Base-by-base conservation (phyloP, 2,888 invertebrate species). In the Matsumyia berberina region DNA sequence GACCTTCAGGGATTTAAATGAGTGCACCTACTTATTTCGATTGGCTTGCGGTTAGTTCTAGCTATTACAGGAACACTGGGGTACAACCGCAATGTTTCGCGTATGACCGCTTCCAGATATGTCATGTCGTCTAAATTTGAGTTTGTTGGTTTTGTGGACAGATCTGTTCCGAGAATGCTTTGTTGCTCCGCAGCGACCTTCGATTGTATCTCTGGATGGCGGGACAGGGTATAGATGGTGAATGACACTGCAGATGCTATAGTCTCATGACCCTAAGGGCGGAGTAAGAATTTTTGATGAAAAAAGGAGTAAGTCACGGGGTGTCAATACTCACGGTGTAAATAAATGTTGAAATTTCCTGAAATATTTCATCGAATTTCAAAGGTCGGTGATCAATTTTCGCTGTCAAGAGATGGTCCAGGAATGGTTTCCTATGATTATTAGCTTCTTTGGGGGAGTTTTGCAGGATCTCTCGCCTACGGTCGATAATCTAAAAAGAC, bases 231-330 rank as follows among this genome's bases (percentile, higher is more conserved):
- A 86, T 92, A 93, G 0, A 94, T 89, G 0, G 92, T 89, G 88
- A 93, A 94, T 3, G 92, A 91, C 35, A 94, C 91, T 0, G 93
- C 93, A 0, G 94, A 93, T 0, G 93, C 93, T 0, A 93, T 93
- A 0, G 94, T 93, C 87, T 94, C 93, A 86, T 93, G 93, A 1
- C 93, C 93, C 93, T 93, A 31, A 9, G 80, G 17, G 88, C n/a
- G n/a, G n/a, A n/a, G n/a, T n/a, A n/a, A n/a, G n/a, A n/a, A 81
- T 1, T 5, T n/a, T n/a, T n/a, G n/a, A n/a, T n/a, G n/a, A n/a
- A n/a, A 1, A 44, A 72, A 35, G 7, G 19, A 17, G 12, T n/a
- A 33, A 6, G 5, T 19, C 11, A 49, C 11, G 9, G 5, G 39
- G 4, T 12, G n/a, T 9, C 5, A 37, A 11, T 1, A 80, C 87